Conservation (phyloP, 2,888 invertebrate species). For the Entomobrya proxima region DNA sequence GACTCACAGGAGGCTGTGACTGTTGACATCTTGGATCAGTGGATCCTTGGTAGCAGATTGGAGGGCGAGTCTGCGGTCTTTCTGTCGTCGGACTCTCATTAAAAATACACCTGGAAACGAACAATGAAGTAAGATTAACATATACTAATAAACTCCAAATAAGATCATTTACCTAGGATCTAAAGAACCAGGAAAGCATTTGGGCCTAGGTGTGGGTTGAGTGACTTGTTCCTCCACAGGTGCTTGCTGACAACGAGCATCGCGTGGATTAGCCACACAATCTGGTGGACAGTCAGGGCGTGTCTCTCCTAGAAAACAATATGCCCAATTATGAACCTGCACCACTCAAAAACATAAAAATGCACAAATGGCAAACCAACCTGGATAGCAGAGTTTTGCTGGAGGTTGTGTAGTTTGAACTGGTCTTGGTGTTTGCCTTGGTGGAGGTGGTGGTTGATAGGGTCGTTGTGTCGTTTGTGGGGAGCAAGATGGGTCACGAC, state of each 20-base stretch:
- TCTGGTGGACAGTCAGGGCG: constrained; percentile 43
- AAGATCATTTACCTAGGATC: constrained; percentile 45
- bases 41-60: constrained; percentile 73
- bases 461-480: too few species aligned
- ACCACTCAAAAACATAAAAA: too few species aligned
- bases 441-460: too few species aligned
- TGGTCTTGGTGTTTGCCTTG: constrained; percentile 36
- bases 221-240: constrained; percentile 75
- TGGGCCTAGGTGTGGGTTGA: constrained; percentile 69
- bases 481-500: too few species aligned
- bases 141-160: background rate
- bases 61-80: constrained; percentile 33
- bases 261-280: constrained; percentile 75
- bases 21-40: constrained; percentile 76
- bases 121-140: background rate
- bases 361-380: too few species aligned
- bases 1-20: constrained; percentile 65
- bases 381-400: constrained; percentile 74
- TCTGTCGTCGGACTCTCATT: constrained; percentile 1
- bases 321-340: background rate
- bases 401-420: constrained; percentile 73
- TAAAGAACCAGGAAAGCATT: constrained; percentile 76
- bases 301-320: constrained; percentile 72
- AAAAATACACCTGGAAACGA: constrained; percentile 14
- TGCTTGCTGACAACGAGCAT: constrained; percentile 78